Evolutionary conservation across 1,140 invertebrate genomes (phyloP).

Genomic region (Ceratosolen solmsi): DNA sequence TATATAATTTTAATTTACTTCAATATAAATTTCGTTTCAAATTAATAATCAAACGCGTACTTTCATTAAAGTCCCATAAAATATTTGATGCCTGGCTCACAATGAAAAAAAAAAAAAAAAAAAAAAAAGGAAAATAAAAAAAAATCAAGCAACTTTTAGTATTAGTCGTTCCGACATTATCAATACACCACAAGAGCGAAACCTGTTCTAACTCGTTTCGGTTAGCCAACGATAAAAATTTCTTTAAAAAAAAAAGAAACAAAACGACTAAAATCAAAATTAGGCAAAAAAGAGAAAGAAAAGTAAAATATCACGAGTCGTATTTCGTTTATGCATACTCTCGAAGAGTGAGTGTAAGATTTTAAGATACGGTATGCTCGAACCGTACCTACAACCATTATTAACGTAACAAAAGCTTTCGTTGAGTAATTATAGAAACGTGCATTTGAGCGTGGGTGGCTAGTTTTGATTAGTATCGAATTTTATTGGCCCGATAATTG

Average conservation of each 20-base stretch:
- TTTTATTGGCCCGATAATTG: conserved; percentile 4
- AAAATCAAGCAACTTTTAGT: background rate
- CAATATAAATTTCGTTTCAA: too few species aligned
- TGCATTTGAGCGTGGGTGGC: background rate
- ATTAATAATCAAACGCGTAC: too few species aligned
- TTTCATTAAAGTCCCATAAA: background rate
- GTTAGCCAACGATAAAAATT: background rate
- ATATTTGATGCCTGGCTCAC: background rate
- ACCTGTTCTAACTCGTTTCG: conserved; percentile 1
- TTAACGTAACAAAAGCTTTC: background rate
- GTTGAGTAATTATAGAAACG: background rate
- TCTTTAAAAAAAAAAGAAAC: conserved; percentile 11
- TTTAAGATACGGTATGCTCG: background rate
- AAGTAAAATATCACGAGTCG: background rate
- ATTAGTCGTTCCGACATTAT: background rate
- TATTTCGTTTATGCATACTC: background rate
- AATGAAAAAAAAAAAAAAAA: conserved; percentile 4
- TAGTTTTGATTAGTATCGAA: conserved; percentile 7
- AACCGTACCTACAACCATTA: conserved; percentile 19
- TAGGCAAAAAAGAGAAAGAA: conserved; percentile 12
- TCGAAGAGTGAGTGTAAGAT: background rate
- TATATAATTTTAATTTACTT: too few species aligned
- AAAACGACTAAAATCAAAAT: background rate
- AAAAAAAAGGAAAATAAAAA: background rate
- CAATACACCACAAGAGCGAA: conserved; percentile 15